Evolutionary conservation across 2,797 vertebrate genomes (phyloP).

Genomic region (Ispidina lecontei): DNA sequence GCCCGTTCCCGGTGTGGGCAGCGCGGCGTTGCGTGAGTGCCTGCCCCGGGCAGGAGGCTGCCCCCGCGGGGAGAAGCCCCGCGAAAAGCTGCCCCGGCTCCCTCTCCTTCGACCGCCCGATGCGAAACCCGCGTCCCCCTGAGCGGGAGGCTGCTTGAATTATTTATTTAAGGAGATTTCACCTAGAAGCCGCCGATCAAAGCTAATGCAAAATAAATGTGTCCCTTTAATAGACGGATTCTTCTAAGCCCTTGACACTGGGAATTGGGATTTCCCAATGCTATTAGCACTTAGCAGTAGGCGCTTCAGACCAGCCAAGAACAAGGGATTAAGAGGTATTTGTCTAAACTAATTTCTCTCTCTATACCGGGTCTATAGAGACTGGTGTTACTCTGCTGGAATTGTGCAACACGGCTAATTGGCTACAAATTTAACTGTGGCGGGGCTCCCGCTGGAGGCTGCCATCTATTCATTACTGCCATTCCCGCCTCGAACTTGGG

Average conservation of each 20-base stretch:
- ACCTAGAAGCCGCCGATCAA: constrained; percentile 74
- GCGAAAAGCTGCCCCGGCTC: background rate
- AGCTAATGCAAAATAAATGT: constrained; percentile 77
- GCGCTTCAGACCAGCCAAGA: constrained; percentile 79
- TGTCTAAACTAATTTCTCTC: constrained; percentile 84
- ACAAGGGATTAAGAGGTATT: constrained; percentile 83
- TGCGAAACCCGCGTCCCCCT: background rate
- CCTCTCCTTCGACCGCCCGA: background rate
- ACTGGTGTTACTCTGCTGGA: constrained; percentile 80
- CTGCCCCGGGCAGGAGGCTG: background rate
- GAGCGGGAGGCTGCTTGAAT: constrained; percentile 24
- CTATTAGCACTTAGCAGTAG: constrained; percentile 82
- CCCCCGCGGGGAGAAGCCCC: too few species aligned
- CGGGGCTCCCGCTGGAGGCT: constrained; percentile 72
- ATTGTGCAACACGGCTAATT: constrained; percentile 84
- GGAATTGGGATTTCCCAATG: constrained; percentile 81
- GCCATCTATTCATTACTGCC: constrained; percentile 21
- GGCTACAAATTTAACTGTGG: constrained; percentile 83
- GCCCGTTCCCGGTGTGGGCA: too few species aligned
- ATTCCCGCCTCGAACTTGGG: background rate
- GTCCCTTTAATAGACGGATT: constrained; percentile 75
- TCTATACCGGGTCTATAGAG: constrained; percentile 79
- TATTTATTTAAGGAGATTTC: constrained; percentile 72
- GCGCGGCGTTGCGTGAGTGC: background rate
- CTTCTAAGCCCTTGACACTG: constrained; percentile 80